Evolutionary conservation across 1,140 invertebrate genomes (phyloP), one percentile per base, ranked within the genome.

Genomic region (Leptoteleia sp.): DNA sequence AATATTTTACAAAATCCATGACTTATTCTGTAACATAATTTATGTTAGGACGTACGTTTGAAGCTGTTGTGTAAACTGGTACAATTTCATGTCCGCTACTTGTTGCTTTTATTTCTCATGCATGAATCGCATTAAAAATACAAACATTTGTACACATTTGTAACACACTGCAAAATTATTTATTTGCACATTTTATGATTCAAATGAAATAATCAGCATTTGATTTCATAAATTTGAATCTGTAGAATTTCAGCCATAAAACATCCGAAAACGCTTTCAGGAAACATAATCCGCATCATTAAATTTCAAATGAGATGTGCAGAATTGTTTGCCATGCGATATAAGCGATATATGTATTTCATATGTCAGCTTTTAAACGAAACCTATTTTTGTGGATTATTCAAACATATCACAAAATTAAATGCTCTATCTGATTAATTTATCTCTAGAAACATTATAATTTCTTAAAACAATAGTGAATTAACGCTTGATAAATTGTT

Each of bases 11-110:
- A 1, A 16, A 38, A 1, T 45, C 12, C 9, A 25, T 12, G 0
- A 17, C 7, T 40, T 40, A 8, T 40, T 40, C 7, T 40, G 9
- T 27, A 27, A 45, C 12, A 12, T 8, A 13, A 45, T 13, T 45
- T 45, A 4, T 45, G 11, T 45, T 12, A 16, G 13, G 15, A n/a
- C 6, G 17, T 15, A 15, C 16, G 35, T 29, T 38, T 48, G 5
- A 47, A 47, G 16, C 16, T 11, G 12, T 37, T 62, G 40, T 62
- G 42, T 37, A 57, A 42, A 57, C n/a, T 57, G 19, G n/a, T 31
- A 22, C 17, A 35, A 50, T 40, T 43, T 33, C 27, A 31, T 29
- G 4, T 35, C 45, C 11, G 11, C 40, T 59, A 45, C 40, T 45
- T 59, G 55, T 59, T 45, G 55, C 25, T 59, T 45, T 33, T 19